These are phyloP conservation scores for Pinna nobilis DNA, from an alignment of 1,140 invertebrate genomes.

Conservation along the genomic window DNA sequence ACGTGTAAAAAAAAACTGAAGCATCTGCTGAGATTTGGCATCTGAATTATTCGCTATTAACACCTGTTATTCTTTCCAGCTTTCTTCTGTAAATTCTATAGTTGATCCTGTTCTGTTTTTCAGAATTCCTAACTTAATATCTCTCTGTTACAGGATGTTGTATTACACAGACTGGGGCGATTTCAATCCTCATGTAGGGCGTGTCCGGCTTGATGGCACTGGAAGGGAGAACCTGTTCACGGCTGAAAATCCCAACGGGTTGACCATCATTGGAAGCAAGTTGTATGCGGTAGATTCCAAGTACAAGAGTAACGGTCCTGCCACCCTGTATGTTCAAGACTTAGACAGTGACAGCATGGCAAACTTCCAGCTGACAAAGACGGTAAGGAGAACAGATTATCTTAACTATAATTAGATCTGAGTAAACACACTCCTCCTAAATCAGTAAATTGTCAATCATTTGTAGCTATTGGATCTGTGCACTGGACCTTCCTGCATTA, in stretches of 20 bases:
- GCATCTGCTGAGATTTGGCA: background rate
- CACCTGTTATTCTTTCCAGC: background rate
- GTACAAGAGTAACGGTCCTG: too few species aligned
- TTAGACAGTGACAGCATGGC: background rate
- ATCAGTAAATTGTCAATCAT: too few species aligned
- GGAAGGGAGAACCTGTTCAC: background rate
- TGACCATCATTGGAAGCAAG: slow-evolving; percentile 9
- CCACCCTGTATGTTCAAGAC: too few species aligned
- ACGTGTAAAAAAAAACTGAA: background rate
- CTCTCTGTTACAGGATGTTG: background rate
- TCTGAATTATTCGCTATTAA: background rate
- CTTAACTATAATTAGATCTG: background rate
- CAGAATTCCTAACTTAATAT: background rate
- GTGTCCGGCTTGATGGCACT: background rate
- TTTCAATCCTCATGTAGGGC: background rate
- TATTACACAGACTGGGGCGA: slow-evolving; percentile 20
- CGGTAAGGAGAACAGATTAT: background rate
- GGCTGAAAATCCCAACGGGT: slow-evolving; percentile 10
- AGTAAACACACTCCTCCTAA: background rate
- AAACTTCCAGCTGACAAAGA: background rate
- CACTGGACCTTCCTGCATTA: background rate
- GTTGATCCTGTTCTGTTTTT: background rate
- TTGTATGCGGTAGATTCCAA: too few species aligned
- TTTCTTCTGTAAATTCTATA: background rate
- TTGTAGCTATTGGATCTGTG: background rate